Evolutionary conservation across 2,113 vertebrate species (phyloP).

Genomic region (Australoheros scitulus): DNA sequence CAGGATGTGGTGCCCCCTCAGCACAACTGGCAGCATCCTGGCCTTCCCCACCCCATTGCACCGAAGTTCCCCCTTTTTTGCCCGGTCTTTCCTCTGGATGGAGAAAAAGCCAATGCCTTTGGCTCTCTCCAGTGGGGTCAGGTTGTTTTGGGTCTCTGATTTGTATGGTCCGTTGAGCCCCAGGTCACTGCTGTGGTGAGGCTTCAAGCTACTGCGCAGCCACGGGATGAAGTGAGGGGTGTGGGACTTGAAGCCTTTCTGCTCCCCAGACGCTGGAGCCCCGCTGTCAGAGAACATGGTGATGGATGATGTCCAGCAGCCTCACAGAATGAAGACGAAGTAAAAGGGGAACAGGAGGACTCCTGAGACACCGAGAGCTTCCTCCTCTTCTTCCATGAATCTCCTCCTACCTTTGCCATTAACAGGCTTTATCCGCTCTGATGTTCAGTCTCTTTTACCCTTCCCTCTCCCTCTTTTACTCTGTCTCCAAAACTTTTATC

Average conservation of each 20-base stretch:
- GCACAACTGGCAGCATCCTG: conserved; percentile 66
- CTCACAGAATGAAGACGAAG: conserved; percentile 41
- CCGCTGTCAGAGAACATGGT: conserved; percentile 79
- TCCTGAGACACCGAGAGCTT: conserved; percentile 59
- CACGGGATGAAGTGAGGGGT: conserved; percentile 75
- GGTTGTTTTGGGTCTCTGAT: conserved; percentile 47
- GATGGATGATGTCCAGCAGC: conserved; percentile 62
- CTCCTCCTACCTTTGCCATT: conserved; percentile 64
- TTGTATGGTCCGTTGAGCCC: conserved; percentile 63
- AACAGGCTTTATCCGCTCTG: conserved; percentile 47
- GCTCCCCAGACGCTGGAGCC: conserved; percentile 57
- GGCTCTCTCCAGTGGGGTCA: conserved; percentile 62
- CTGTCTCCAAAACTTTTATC: conserved; percentile 71
- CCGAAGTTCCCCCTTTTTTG: conserved; percentile 51
- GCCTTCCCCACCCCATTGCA: conserved; percentile 68
- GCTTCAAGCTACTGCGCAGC: conserved; percentile 74
- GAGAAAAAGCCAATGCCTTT: conserved; percentile 70
- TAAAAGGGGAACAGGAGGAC: conserved; percentile 53
- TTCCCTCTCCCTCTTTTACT: conserved; percentile 27
- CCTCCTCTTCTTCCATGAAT: conserved; percentile 71
- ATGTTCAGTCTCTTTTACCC: conserved; percentile 23
- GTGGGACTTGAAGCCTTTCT: conserved; percentile 69
- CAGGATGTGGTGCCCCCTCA: conserved; percentile 65
- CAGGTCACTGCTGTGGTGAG: conserved; percentile 62
- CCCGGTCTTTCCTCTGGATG: conserved; percentile 63